Percentiles rank a stretch among this genome's conserved stretches.
These are phyloP conservation scores for Eristalis intricaria DNA, from an alignment of 2,888 invertebrate species.

Conservation along the genomic window DNA sequence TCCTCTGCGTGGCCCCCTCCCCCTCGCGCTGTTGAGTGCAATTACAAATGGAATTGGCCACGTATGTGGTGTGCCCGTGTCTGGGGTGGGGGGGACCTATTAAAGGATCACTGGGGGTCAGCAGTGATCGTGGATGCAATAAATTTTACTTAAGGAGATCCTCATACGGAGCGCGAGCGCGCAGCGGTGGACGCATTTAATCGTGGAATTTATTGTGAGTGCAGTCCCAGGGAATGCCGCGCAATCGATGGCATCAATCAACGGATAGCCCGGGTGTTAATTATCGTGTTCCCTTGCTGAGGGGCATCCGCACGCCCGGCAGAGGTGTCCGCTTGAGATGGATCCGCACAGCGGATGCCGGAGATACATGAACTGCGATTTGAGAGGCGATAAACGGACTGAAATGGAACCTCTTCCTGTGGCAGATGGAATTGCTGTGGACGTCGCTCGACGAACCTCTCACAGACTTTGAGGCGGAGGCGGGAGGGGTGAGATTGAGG, in stretches of 20 bases:
- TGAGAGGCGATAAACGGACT: background rate
- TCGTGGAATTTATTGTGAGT: slow-evolving; percentile 56
- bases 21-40: slow-evolving; percentile 17
- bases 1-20: slow-evolving; percentile 22
- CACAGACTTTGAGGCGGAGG: background rate
- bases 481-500: background rate
- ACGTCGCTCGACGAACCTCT: background rate
- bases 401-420: background rate
- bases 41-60: slow-evolving; percentile 19
- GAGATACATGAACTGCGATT: background rate
- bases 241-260: slow-evolving; percentile 47
- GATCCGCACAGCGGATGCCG: background rate
- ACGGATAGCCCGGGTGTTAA: slow-evolving; percentile 38
- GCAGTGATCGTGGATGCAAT: slow-evolving; percentile 57
- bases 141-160: slow-evolving; percentile 67
- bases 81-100: slow-evolving; percentile 47
- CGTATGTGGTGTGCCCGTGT: slow-evolving; percentile 20
- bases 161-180: slow-evolving; percentile 31
- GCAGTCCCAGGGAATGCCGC: slow-evolving; percentile 33
- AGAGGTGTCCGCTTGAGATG: background rate
- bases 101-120: slow-evolving; percentile 69
- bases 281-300: slow-evolving; percentile 20
- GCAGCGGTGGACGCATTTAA: slow-evolving; percentile 43
- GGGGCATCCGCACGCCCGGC: background rate
- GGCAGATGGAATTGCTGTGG: background rate